Evolutionary conservation across 2,888 invertebrate genomes (phyloP).

Genomic region (Anaspis maculata): DNA sequence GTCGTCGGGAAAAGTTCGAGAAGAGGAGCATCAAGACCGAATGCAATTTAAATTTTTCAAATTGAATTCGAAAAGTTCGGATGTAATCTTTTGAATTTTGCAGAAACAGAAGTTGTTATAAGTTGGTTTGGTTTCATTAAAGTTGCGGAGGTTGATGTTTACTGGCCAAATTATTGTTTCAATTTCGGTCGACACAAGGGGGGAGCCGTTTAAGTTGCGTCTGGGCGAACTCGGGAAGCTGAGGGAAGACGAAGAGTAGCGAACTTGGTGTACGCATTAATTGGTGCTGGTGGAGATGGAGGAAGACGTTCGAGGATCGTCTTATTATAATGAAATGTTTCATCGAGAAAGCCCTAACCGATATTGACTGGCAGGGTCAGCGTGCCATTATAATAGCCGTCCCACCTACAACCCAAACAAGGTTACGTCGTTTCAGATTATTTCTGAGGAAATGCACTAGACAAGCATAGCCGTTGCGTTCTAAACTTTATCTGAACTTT

Average conservation of each 20-base stretch:
- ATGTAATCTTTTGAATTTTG: conserved; percentile 16
- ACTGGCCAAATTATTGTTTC: conserved; percentile 13
- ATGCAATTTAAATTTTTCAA: conserved; percentile 23
- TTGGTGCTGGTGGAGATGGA: too few species aligned
- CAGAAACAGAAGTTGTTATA: conserved; percentile 11
- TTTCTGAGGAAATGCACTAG: too few species aligned
- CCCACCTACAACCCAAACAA: too few species aligned
- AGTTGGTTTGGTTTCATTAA: conserved; percentile 12
- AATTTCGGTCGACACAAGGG: conserved; percentile 8
- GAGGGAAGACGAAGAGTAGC: too few species aligned
- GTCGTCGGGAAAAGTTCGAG: too few species aligned
- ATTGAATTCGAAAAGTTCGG: conserved; percentile 23
- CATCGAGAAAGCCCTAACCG: conserved; percentile 19
- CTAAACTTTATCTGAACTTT: too few species aligned
- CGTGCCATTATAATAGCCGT: too few species aligned
- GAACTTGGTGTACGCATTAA: too few species aligned
- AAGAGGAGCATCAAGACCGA: too few species aligned
- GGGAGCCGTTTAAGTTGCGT: background rate
- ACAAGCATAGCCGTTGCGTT: too few species aligned
- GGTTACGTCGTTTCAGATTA: too few species aligned
- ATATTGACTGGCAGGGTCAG: conserved; percentile 18
- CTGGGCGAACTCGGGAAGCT: background rate
- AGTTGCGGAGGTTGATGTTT: conserved; percentile 9
- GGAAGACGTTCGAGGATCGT: conserved; percentile 12
- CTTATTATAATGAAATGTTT: conserved; percentile 23